Conservation (phyloP, 2,797 vertebrate species). For the Choloepus didactylus region DNA sequence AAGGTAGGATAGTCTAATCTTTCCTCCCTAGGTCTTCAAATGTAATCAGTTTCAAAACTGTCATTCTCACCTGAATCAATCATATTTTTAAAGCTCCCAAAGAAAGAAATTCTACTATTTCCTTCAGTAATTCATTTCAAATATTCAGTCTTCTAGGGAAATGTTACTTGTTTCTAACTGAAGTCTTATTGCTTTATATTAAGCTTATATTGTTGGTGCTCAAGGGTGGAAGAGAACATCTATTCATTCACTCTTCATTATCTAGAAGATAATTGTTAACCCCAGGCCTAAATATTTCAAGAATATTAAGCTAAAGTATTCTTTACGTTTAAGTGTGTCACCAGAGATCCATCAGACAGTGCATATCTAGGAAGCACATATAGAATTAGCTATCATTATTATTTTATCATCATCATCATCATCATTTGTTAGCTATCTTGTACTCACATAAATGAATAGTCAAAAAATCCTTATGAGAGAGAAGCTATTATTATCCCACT, state of each 20-base stretch:
- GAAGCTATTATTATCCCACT: background rate
- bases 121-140: conserved; percentile 37
- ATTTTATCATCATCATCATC: background rate
- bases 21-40: background rate
- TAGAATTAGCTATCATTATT: background rate
- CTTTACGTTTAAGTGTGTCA: conserved; percentile 31
- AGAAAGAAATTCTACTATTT: background rate
- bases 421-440: background rate
- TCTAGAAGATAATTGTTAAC: background rate
- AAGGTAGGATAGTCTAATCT: background rate
- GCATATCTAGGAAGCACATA: background rate
- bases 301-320: background rate
- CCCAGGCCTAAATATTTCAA: background rate
- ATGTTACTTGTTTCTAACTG: background rate
- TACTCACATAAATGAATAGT: background rate
- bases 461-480: background rate
- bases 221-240: conserved; percentile 5
- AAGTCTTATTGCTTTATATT: background rate
- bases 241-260: background rate
- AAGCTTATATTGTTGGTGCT: background rate
- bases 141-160: background rate
- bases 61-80: conserved; percentile 40
- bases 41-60: conserved; percentile 7
- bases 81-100: conserved; percentile 48
- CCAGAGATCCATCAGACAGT: background rate